A percentile compares a stretch with the other conserved stretches of the same genome.
Conservation (phyloP, 1,140 invertebrate species). For the Nixonia krombeini region DNA sequence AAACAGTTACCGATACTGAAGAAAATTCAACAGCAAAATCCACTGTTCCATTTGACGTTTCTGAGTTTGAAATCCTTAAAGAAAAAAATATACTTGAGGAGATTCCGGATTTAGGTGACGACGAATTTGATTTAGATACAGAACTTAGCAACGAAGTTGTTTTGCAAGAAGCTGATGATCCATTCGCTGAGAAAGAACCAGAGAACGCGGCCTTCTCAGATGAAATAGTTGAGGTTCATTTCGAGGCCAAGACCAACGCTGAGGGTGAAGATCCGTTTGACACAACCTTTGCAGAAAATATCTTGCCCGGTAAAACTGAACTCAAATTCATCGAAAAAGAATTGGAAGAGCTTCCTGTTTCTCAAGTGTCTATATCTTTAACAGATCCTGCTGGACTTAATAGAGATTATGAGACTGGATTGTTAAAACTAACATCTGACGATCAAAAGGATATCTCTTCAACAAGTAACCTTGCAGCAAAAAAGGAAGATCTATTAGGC, state of each 20-base stretch:
- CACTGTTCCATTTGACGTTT: conserved; percentile 58
- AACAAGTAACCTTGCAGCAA: conserved; percentile 5
- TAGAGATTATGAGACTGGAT: conserved; percentile 69
- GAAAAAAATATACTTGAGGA: conserved; percentile 66
- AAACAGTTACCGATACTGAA: conserved; percentile 37
- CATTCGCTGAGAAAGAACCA: conserved; percentile 62
- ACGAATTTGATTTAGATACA: conserved; percentile 64
- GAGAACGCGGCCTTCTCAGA: conserved; percentile 43
- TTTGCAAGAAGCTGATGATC: conserved; percentile 62
- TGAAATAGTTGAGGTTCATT: conserved; percentile 65
- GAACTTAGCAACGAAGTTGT: conserved; percentile 37
- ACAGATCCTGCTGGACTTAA: conserved; percentile 69
- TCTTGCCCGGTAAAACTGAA: conserved; percentile 79
- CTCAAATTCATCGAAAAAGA: conserved; percentile 77
- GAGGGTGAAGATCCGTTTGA: conserved; percentile 85
- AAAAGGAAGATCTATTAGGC: conserved; percentile 76
- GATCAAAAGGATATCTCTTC: neutral
- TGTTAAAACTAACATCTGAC: conserved; percentile 44
- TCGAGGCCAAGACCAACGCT: conserved; percentile 65
- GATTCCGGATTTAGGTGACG: conserved; percentile 67
- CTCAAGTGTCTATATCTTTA: conserved; percentile 63
- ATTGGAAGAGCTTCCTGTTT: conserved; percentile 66
- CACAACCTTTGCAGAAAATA: conserved; percentile 85
- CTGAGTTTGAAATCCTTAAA: conserved; percentile 64
- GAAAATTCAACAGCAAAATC: conserved; percentile 35